Conservation (phyloP, 2,888 invertebrate genomes). For the Diplazon laetatorius region DNA sequence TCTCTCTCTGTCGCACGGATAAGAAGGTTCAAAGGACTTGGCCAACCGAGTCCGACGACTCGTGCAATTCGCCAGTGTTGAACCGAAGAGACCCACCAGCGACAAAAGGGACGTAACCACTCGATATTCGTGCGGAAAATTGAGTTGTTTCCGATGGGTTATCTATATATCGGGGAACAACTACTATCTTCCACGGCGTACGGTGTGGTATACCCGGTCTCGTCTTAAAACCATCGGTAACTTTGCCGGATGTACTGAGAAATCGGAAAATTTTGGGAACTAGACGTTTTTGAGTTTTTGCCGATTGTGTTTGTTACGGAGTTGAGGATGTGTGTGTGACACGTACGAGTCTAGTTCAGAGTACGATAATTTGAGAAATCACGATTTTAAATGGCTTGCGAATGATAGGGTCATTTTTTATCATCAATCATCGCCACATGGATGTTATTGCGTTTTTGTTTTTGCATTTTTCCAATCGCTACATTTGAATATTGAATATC, state of each 20-base stretch:
- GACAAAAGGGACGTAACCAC: slow-evolving; percentile 22
- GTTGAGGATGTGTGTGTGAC: not conserved
- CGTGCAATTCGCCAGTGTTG: slow-evolving; percentile 8
- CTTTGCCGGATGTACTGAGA: not conserved
- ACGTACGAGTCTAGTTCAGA: no score
- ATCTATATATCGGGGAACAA: no score
- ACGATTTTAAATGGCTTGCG: no score
- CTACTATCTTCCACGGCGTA: no score
- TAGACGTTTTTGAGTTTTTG: not conserved
- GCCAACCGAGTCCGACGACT: slow-evolving; percentile 19
- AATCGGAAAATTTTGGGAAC: not conserved
- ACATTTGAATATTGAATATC: no score
- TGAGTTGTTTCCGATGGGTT: slow-evolving; percentile 43
- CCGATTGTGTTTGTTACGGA: slow-evolving; percentile 9
- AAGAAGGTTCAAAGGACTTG: slow-evolving; percentile 60
- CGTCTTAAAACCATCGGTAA: no score
- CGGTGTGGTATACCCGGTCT: no score
- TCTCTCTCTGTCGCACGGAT: slow-evolving; percentile 41
- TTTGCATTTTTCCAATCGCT: no score
- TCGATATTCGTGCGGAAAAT: slow-evolving; percentile 50
- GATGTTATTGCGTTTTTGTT: no score
- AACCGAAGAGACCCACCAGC: not conserved
- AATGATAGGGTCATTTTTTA: no score
- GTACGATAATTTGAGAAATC: no score
- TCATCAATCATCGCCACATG: no score